Evolutionary conservation across 2,797 vertebrate species (phyloP).

Genomic region (Trematomus bernacchii): DNA sequence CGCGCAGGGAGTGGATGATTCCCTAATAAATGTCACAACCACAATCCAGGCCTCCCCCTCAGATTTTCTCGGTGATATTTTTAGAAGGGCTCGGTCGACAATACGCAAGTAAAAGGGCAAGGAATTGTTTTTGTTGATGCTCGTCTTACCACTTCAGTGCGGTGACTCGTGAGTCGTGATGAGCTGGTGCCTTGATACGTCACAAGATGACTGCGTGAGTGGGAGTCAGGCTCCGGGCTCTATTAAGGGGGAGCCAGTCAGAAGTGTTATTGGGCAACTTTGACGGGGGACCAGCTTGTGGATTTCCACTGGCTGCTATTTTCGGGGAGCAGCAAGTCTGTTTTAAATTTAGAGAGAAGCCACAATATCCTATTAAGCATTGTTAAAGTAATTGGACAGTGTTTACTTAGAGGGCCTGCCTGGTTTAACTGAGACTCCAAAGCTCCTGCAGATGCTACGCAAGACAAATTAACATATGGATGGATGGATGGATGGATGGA

Average conservation of each 20-base stretch:
- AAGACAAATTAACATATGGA: constrained; percentile 4
- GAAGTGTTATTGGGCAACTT: constrained; percentile 68
- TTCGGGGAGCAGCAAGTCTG: constrained; percentile 73
- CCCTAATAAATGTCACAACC: constrained; percentile 79
- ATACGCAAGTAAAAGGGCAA: constrained; percentile 70
- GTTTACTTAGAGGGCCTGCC: constrained; percentile 61
- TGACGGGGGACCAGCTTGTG: constrained; percentile 66
- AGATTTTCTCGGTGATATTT: constrained; percentile 74
- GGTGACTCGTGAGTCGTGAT: constrained; percentile 77
- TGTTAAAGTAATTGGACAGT: constrained; percentile 75
- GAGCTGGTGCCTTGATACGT: constrained; percentile 77
- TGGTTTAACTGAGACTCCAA: constrained; percentile 26
- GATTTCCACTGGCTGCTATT: constrained; percentile 82
- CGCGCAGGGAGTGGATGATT: constrained; percentile 70
- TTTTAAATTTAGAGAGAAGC: constrained; percentile 80
- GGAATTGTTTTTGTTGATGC: constrained; percentile 81
- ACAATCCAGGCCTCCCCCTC: constrained; percentile 71
- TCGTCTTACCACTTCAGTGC: constrained; percentile 79
- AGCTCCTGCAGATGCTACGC: constrained; percentile 34
- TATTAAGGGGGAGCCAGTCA: constrained; percentile 79
- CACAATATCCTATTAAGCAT: constrained; percentile 82
- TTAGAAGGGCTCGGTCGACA: constrained; percentile 70
- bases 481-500: constrained; percentile 7
- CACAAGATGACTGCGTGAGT: constrained; percentile 74
- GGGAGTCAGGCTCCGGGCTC: constrained; percentile 81